These are phyloP conservation scores for Eublepharis macularius DNA, from an alignment of 2,113 vertebrate genomes.

Conservation along the genomic window DNA sequence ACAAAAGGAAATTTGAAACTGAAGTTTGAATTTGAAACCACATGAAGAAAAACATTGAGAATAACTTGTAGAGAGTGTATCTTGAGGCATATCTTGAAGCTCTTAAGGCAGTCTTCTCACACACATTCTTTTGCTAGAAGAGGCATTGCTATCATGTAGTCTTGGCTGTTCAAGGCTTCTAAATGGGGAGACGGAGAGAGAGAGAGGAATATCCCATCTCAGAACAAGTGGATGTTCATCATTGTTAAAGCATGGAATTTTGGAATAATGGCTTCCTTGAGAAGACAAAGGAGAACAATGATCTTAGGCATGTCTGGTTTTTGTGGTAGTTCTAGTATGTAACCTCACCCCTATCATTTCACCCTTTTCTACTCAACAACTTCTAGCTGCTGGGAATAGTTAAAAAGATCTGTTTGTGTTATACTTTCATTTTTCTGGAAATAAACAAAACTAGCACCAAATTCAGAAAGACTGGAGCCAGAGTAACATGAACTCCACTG, in stretches of 20 bases:
- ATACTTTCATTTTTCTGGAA: not conserved
- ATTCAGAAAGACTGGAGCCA: not conserved
- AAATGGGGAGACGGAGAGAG: not conserved
- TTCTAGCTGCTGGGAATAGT: no score
- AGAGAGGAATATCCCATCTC: not conserved
- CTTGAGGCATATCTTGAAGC: no score
- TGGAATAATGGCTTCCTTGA: not conserved
- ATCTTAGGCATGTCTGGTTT: no score
- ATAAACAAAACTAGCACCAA: not conserved
- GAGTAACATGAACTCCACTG: not conserved
- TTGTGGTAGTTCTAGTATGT: no score
- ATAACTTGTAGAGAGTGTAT: not conserved
- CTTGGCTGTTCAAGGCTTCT: not conserved
- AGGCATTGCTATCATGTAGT: not conserved
- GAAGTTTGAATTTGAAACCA: not conserved
- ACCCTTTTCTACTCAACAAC: no score
- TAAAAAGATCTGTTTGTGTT: not conserved
- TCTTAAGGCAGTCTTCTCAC: not conserved
- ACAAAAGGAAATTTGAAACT: not conserved
- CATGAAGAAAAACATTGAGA: not conserved
- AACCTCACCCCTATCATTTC: no score
- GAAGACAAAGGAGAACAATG: no score
- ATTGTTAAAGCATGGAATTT: not conserved
- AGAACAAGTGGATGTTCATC: not conserved
- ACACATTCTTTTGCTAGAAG: not conserved